Conservation (phyloP, 2,113 vertebrate genomes). For the Morone saxatilis region DNA sequence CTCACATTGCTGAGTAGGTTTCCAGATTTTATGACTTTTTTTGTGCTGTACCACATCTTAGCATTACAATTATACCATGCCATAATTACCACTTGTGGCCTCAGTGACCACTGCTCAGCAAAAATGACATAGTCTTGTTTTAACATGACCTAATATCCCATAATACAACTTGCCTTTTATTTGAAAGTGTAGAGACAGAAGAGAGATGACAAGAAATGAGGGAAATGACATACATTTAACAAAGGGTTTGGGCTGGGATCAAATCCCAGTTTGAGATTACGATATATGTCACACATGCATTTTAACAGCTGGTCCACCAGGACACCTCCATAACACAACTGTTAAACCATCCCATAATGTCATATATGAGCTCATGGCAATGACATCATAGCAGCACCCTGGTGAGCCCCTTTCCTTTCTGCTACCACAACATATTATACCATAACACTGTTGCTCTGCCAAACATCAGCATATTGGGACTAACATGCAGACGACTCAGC, state of each 20-base stretch:
- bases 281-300: not conserved
- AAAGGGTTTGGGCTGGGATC: too few relatives aligned
- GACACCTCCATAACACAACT: not conserved
- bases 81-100: not conserved
- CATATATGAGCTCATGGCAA: constrained; percentile 38
- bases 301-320: not conserved
- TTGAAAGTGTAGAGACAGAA: not conserved
- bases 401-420: constrained; percentile 14
- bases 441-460: constrained; percentile 15
- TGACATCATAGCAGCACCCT: constrained; percentile 54
- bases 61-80: too few relatives aligned
- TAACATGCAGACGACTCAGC: constrained; percentile 9
- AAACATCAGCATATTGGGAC: constrained; percentile 28
- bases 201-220: not conserved
- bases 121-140: not conserved
- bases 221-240: not conserved
- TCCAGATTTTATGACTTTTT: not conserved
- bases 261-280: not conserved
- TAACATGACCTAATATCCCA: not conserved
- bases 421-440: constrained; percentile 23
- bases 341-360: constrained; percentile 19
- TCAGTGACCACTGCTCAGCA: not conserved
- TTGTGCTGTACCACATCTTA: too few relatives aligned
- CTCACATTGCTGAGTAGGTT: not conserved
- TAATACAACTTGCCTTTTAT: not conserved